A percentile compares a stretch with the other conserved stretches of the same genome.
These are phyloP conservation scores for Danio rerio DNA, from an alignment of 2,113 vertebrate species.

Conservation along the genomic window GRCz12tu NC_133193.1:32129501-32130000, in stretches of 20 bases:
- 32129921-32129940: slow-evolving; percentile 16
- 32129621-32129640: slow-evolving; percentile 74
- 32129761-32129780: neutral
- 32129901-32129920: neutral
- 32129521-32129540: slow-evolving; percentile 73
- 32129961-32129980: slow-evolving; percentile 68
- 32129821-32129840: slow-evolving; percentile 50
- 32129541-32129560: slow-evolving; percentile 71
- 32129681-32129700: slow-evolving; percentile 72
- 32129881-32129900: neutral
- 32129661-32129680: slow-evolving; percentile 92
- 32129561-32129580: slow-evolving; percentile 70
- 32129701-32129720: slow-evolving; percentile 23
- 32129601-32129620: slow-evolving; percentile 81
- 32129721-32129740: slow-evolving; percentile 7
- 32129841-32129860: neutral
- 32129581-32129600: slow-evolving; percentile 71
- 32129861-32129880: neutral
- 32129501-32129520: slow-evolving; percentile 75
- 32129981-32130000: neutral
- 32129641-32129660: slow-evolving; percentile 83
- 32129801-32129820: slow-evolving; percentile 12
- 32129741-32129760: neutral
- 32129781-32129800: neutral
- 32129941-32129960: slow-evolving; percentile 77